phyloP scores from a whole-genome alignment of 2,113 vertebrate species.

The Trichomycterus rosablanca region DNA sequence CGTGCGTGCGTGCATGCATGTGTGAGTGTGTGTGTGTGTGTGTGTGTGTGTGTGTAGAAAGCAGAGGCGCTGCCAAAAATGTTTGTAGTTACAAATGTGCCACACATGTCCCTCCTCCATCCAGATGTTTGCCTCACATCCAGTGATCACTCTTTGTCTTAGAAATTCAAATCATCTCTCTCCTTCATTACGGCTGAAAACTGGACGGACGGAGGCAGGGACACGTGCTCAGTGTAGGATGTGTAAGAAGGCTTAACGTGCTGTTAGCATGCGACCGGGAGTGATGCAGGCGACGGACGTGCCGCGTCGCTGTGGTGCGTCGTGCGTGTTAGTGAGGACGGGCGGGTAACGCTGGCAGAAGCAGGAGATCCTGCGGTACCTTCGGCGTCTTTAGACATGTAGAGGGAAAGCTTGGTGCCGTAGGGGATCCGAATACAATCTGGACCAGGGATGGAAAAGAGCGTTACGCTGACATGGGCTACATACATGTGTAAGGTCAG shows the following conservation, averaged over 20 bases:
- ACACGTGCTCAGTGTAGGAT: slow-evolving; percentile 58
- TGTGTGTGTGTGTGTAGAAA: slow-evolving; percentile 31
- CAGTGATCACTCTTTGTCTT: slow-evolving; percentile 1
- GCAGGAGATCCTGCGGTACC: slow-evolving; percentile 63
- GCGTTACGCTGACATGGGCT: slow-evolving; percentile 56
- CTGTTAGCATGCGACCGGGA: slow-evolving; percentile 56
- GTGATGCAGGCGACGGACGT: slow-evolving; percentile 35
- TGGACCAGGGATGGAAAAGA: slow-evolving; percentile 72
- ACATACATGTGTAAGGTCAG: slow-evolving; percentile 38
- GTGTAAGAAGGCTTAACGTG: no score
- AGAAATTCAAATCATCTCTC: no score
- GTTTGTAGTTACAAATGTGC: slow-evolving; percentile 67
- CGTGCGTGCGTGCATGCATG: background rate
- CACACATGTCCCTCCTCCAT: slow-evolving; percentile 56
- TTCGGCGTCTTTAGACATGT: slow-evolving; percentile 78
- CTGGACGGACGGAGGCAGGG: slow-evolving; percentile 36
- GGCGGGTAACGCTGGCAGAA: slow-evolving; percentile 38
- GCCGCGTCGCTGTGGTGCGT: slow-evolving; percentile 47
- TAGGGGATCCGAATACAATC: slow-evolving; percentile 81
- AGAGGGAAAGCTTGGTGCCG: slow-evolving; percentile 77
- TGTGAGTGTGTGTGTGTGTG: background rate
- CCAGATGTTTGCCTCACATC: slow-evolving; percentile 26
- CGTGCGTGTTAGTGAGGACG: slow-evolving; percentile 60
- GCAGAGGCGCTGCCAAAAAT: slow-evolving; percentile 68
- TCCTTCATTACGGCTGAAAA: no score